Conservation (phyloP, 2,888 invertebrate genomes). For the Cheilosia grossa region DNA sequence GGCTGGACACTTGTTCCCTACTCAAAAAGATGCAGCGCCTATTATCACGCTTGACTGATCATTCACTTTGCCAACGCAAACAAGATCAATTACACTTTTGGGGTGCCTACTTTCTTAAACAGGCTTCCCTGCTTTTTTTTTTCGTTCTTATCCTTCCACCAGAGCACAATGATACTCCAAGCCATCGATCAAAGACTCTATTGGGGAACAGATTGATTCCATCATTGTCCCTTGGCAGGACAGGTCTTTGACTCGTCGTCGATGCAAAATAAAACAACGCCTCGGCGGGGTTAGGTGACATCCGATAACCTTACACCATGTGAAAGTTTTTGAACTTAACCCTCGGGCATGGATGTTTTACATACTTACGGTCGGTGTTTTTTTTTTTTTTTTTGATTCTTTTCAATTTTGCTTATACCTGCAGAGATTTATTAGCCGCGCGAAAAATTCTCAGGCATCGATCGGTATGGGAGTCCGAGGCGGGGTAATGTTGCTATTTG, state of each 20-base stretch:
- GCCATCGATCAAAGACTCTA: constrained; percentile 49
- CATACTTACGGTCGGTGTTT: constrained; percentile 18
- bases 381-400: constrained; percentile 10
- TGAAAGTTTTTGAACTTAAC: constrained; percentile 74
- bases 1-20: constrained; percentile 59
- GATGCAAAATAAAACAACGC: constrained; percentile 57
- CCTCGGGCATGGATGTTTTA: constrained; percentile 45
- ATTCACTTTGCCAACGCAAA: constrained; percentile 55
- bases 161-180: constrained; percentile 44
- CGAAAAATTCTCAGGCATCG: constrained; percentile 70
- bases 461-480: constrained; percentile 43
- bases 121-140: constrained; percentile 58
- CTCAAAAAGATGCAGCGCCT: constrained; percentile 62
- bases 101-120: constrained; percentile 68
- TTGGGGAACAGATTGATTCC: constrained; percentile 67
- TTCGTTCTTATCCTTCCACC: constrained; percentile 2
- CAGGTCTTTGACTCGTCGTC: constrained; percentile 73
- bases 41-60: constrained; percentile 69
- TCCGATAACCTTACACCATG: constrained; percentile 74
- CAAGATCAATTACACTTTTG: constrained; percentile 70
- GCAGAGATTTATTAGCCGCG: constrained; percentile 65
- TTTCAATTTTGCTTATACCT: constrained; percentile 9
- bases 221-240: constrained; percentile 60
- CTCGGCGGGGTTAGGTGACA: constrained; percentile 60
- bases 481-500: constrained; percentile 1